Conservation (phyloP, 2,888 invertebrate genomes). For the Noctuana brunneofusca region DNA sequence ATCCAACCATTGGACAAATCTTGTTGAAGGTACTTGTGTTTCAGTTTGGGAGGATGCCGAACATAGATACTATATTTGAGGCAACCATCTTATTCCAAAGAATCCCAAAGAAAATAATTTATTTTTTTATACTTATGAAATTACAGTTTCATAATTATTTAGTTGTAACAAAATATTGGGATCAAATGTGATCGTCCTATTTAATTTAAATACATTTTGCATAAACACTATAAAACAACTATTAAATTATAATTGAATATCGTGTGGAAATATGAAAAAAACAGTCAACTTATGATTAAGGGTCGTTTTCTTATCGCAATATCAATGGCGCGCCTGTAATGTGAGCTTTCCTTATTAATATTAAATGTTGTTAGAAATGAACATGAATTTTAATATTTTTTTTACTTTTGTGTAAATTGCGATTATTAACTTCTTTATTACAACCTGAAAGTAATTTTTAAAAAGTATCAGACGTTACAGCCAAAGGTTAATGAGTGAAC, state of each 20-base stretch:
- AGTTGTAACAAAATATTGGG: too few species aligned
- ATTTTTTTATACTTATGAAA: too few species aligned
- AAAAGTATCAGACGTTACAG: too few species aligned
- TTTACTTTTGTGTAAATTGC: background rate
- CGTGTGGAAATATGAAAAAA: constrained; percentile 32
- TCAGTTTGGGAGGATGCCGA: too few species aligned
- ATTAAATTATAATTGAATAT: constrained; percentile 27
- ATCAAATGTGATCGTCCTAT: background rate
- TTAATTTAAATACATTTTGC: background rate
- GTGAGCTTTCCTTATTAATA: constrained; percentile 27
- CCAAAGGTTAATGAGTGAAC: background rate
- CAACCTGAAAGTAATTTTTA: background rate
- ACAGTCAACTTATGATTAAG: constrained; percentile 27
- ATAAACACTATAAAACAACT: background rate
- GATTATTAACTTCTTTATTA: background rate
- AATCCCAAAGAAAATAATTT: too few species aligned
- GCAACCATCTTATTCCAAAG: too few species aligned
- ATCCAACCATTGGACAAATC: too few species aligned
- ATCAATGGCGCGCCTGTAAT: constrained; percentile 25
- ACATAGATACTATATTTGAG: too few species aligned
- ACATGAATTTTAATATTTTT: background rate
- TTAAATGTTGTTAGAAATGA: constrained; percentile 24
- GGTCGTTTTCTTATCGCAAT: constrained; percentile 29
- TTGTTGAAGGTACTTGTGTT: too few species aligned
- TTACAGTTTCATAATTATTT: too few species aligned